Base-by-base conservation (phyloP, 2,113 vertebrate species). In the Poecilia latipinna region DNA sequence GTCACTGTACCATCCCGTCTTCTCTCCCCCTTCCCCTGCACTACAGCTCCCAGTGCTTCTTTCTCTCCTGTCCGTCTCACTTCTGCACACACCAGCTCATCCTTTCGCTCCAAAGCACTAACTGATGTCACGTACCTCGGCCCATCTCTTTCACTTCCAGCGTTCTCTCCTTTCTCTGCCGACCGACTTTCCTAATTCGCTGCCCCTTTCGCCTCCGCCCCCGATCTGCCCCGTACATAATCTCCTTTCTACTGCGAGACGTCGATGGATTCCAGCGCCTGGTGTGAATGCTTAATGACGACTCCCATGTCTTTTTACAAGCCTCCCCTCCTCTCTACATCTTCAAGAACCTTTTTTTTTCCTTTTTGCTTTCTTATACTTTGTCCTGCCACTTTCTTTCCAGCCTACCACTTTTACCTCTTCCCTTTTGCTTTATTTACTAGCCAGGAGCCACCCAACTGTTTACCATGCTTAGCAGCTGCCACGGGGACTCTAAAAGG, bases 251-350 rank as follows among this genome's bases (percentile, higher is more conserved):
- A 84, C 89, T 73, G 83, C 37, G 17, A 78, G 72, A 75, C 76
- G 63, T 73, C 74, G 22, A 70, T 65, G 39, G 65, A 88, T 86
- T 87, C 75, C 82, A 66, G 70, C 72, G 78, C 86, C 68, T 80
- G 22, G 37, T 81, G 71, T 87, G 90, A 92, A 90, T 90, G 64
- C 75, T 70, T 86, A 88, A 92, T 90, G 86, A 86, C 80, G 86
- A 86, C 80, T 87, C 87, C 68, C 61, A 65, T 79, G 85, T 82
- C 85, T 88, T 91, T 11, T 88, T 86, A 86, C 82, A 89, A 87
- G 83, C 80, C 60, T 70, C 77, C 29, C 11, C 28, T 37, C 12
- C 39, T 75, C 22, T 4, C 26, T 28, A 5, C 31, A 29, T 44
- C 37, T 35, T 39, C 12, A 19, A 39, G 33, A 22, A 1, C 8